Evolutionary conservation across 1,140 invertebrate species (phyloP).

Genomic region (Oedothorax gibbosus): DNA sequence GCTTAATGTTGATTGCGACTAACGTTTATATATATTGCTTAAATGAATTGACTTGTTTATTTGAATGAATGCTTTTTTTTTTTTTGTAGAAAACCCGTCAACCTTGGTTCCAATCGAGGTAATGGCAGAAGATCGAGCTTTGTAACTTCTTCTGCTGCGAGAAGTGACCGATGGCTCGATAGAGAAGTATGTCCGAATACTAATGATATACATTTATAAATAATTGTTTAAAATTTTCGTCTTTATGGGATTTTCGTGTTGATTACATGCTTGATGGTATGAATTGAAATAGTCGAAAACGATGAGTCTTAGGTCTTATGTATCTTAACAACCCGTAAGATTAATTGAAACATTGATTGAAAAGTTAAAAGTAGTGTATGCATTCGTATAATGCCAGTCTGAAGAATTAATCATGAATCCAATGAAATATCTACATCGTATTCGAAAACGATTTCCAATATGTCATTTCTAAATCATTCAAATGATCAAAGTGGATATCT

Average conservation of each 20-base stretch:
- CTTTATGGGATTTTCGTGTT: neutral
- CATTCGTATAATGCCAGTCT: no score
- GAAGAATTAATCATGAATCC: no score
- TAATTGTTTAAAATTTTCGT: neutral
- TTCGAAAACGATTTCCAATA: no score
- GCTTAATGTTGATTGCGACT: no score
- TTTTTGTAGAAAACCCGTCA: slow-evolving; percentile 32
- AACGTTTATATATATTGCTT: neutral
- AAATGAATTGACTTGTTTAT: neutral
- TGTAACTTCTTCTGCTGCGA: slow-evolving; percentile 23
- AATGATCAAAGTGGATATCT: no score
- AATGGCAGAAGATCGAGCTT: slow-evolving; percentile 27
- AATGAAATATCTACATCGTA: no score
- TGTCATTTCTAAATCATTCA: no score
- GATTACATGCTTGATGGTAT: neutral
- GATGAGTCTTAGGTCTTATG: no score
- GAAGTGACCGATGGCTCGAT: slow-evolving; percentile 48
- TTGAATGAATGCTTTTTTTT: neutral
- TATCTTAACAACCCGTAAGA: no score
- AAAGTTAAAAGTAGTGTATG: no score
- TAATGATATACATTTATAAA: neutral
- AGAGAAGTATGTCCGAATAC: slow-evolving; percentile 24
- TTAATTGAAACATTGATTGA: no score
- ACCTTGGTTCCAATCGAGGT: slow-evolving; percentile 2
- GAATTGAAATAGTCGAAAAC: neutral